Conservation (phyloP, 2,888 invertebrate species). For the Syrphus vitripennis region DNA sequence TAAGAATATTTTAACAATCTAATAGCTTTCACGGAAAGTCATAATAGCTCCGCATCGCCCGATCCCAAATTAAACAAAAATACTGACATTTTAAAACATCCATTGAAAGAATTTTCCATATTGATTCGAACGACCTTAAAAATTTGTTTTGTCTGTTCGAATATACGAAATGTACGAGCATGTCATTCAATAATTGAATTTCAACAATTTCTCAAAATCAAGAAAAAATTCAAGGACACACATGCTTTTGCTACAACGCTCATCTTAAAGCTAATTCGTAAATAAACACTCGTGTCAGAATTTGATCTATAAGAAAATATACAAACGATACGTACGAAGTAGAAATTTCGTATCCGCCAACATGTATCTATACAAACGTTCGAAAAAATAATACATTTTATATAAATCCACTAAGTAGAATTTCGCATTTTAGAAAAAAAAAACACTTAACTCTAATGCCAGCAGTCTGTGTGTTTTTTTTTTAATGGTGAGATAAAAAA, state of each 20-base stretch:
- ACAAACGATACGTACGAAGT: background rate
- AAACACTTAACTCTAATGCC: constrained; percentile 58
- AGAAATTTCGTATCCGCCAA: background rate
- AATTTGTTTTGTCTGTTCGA: background rate
- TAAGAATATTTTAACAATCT: too few species aligned
- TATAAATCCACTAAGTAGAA: constrained; percentile 19
- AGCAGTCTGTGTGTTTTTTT: background rate
- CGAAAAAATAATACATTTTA: background rate
- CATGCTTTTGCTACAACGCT: background rate
- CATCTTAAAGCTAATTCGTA: constrained; percentile 31
- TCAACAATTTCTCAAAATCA: background rate
- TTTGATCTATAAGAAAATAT: background rate
- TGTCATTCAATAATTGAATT: constrained; percentile 3
- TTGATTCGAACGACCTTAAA: background rate
- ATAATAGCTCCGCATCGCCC: background rate
- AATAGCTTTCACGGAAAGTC: too few species aligned
- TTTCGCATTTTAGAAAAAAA: constrained; percentile 43
- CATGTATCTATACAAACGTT: background rate
- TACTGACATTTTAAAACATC: background rate
- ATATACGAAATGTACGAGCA: constrained; percentile 4
- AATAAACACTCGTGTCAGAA: constrained; percentile 50
- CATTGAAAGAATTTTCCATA: background rate
- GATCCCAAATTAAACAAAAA: background rate
- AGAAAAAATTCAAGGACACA: constrained; percentile 16
- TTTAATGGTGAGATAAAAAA: background rate